Base-by-base conservation (phyloP, 2,888 invertebrate species). In the Schizaphis graminum region DNA sequence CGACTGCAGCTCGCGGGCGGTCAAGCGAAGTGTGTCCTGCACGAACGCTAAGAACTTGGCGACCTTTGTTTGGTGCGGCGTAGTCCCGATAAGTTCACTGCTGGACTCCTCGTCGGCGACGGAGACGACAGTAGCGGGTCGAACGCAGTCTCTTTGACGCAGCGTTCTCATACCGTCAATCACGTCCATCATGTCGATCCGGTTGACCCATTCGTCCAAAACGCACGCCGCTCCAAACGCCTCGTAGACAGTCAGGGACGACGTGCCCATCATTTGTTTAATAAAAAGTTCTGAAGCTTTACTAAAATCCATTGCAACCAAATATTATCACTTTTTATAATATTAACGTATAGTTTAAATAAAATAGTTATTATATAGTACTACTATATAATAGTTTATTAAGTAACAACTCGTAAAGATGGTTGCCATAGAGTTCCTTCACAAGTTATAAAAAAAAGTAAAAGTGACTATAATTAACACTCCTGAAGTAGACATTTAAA, bases 121-220 rank as follows among this genome's bases (percentile, higher is more conserved):
- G 13, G 7, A 2, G 21, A 4, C 35, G 21, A 21, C 2, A 1
- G 13, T 24, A 1, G 8, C 0, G 3, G 28, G 7, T 0, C 0
- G 28, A 16, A 44, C 1, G 24, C 28, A 3, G 89, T 26, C 28
- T 10, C 28, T 16, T 7, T 44, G 16, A 16, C 3, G 57, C 16
- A 44, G 28, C 16, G 28, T 16, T 16, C 13, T 35, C 35, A 21
- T 77, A 21, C 77, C 77, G 21, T 26, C 57, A 5, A 57, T 28
- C 28, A 5, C 13, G 16, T 89, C 35, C 26, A 41, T 5, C 26
- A 57, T 10, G 21, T 7, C 8, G 11, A 89, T 61, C 44, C 28
- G 7, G 28, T 61, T 35, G 13, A 44, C 28, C 57, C 57, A 89
- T 28, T 16, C n/a, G 41, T 28, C 21, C 57, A 89, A 44, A 28